Conservation (phyloP, 2,888 invertebrate genomes). For the Notocelia uddmanniana region DNA sequence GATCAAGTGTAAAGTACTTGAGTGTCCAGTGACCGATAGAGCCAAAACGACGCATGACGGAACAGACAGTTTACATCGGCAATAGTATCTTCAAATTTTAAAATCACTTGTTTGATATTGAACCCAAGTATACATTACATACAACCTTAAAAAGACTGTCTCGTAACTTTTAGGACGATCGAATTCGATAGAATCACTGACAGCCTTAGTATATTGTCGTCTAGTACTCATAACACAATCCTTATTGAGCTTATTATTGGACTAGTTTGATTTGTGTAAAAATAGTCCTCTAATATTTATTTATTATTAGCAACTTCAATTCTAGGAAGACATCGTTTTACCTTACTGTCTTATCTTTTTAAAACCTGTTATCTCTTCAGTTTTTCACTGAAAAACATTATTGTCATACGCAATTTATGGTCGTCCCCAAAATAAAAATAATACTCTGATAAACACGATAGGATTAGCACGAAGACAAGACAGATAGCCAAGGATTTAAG, state of each 20-base stretch:
- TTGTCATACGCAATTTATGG: neutral
- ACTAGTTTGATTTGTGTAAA: too few relatives aligned
- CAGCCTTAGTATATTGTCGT: too few relatives aligned
- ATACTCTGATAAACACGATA: slow-evolving; percentile 8
- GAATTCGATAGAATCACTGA: too few relatives aligned
- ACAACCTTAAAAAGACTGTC: neutral
- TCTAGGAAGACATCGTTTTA: neutral
- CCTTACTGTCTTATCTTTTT: neutral
- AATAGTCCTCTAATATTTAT: too few relatives aligned
- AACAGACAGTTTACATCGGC: too few relatives aligned
- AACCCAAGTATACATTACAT: neutral
- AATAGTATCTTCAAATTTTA: too few relatives aligned
- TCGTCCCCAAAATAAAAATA: neutral
- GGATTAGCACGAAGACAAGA: slow-evolving; percentile 15
- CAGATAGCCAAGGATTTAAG: slow-evolving; percentile 14
- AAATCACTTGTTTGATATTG: neutral
- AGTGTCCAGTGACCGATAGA: neutral
- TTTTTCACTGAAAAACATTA: neutral
- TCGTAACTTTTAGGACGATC: neutral
- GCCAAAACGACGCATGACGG: neutral
- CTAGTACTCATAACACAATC: too few relatives aligned
- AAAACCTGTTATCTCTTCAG: slow-evolving; percentile 10
- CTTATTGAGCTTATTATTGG: too few relatives aligned
- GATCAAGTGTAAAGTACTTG: neutral
- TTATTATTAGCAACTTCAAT: neutral